These are phyloP conservation scores for Stichopus horrens DNA, from an alignment of 53 echinoderm and acorn worm genomes.

Conservation along the genomic window DNA sequence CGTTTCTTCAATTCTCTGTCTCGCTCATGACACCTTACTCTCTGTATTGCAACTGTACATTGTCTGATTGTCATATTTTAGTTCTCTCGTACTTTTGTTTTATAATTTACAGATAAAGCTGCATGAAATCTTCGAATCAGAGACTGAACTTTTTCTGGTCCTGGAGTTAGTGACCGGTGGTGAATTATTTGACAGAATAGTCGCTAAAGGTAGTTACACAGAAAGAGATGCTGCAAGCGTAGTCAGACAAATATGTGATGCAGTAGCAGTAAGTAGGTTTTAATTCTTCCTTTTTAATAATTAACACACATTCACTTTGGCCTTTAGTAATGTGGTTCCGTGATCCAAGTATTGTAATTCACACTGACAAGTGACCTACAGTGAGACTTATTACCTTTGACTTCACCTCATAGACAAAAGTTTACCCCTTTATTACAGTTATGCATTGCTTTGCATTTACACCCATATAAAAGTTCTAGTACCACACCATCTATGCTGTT, in stretches of 20 bases:
- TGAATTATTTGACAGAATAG: conserved; percentile 94
- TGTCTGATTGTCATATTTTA: neutral
- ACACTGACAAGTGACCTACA: too few relatives aligned
- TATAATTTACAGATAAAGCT: conserved; percentile 75
- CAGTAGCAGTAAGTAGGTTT: conserved; percentile 75
- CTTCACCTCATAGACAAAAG: too few relatives aligned
- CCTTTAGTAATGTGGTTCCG: too few relatives aligned
- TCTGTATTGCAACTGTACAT: neutral
- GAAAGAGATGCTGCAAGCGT: conserved; percentile 91
- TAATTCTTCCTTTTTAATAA: too few relatives aligned
- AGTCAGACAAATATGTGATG: conserved; percentile 90
- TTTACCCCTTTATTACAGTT: too few relatives aligned
- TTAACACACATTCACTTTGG: too few relatives aligned
- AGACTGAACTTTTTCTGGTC: conserved; percentile 72
- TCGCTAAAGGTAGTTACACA: conserved; percentile 77
- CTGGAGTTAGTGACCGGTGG: conserved; percentile 95
- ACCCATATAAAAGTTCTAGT: too few relatives aligned
- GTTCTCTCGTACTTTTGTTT: neutral
- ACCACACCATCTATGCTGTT: too few relatives aligned
- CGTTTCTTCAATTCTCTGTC: too few relatives aligned
- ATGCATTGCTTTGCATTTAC: too few relatives aligned
- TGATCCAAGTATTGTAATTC: too few relatives aligned
- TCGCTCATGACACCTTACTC: neutral
- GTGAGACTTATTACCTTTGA: too few relatives aligned
- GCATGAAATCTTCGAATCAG: conserved; percentile 86